These are phyloP conservation scores for Sogatella furcifera DNA, from an alignment of 1,140 invertebrate genomes.

Conservation along the genomic window DNA sequence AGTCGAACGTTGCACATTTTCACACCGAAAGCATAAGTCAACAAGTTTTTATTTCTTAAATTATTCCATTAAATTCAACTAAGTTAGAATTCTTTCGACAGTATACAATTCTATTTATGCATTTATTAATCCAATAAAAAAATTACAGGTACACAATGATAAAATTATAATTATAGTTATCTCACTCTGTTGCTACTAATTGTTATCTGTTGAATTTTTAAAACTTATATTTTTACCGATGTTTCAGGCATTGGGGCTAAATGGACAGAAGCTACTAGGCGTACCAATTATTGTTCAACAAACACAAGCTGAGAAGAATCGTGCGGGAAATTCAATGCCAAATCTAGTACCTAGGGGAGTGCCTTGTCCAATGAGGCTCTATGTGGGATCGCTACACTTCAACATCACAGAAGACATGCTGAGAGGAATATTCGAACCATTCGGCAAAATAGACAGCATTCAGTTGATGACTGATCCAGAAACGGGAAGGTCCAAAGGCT, in stretches of 20 bases:
- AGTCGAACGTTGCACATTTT: too few relatives aligned
- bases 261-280: slow-evolving; percentile 92
- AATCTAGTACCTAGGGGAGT: slow-evolving; percentile 68
- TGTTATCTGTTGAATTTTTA: too few relatives aligned
- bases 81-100: too few relatives aligned
- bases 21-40: too few relatives aligned
- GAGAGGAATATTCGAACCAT: slow-evolving; percentile 96
- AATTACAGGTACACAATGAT: too few relatives aligned
- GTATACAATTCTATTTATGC: too few relatives aligned
- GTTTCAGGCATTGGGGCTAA: slow-evolving; percentile 81
- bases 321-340: slow-evolving; percentile 76
- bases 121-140: too few relatives aligned
- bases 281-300: slow-evolving; percentile 97
- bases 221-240: too few relatives aligned
- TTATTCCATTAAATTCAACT: too few relatives aligned
- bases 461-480: slow-evolving; percentile 93
- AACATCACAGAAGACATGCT: slow-evolving; percentile 99
- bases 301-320: slow-evolving; percentile 97
- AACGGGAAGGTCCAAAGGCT: slow-evolving; percentile 90
- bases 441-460: slow-evolving; percentile 97
- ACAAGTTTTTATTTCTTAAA: too few relatives aligned
- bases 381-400: slow-evolving; percentile 96
- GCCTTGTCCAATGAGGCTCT: slow-evolving; percentile 88
- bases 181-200: too few relatives aligned
- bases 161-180: too few relatives aligned